Evolutionary conservation across 2,113 vertebrate genomes (phyloP).

Genomic region (Albula glossodonta): DNA sequence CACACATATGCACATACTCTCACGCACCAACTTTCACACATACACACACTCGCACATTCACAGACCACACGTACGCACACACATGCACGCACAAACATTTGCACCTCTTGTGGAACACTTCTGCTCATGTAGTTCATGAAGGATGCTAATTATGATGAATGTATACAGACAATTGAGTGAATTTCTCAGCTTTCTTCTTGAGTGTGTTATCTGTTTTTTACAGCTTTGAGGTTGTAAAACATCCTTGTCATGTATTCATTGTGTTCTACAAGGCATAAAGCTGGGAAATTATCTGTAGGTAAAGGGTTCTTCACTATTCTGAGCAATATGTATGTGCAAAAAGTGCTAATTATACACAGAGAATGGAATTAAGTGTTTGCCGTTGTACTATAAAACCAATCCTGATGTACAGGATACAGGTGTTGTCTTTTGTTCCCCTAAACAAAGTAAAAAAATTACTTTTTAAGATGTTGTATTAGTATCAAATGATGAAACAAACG

Average conservation of each 20-base stretch:
- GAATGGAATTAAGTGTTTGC: too few species aligned
- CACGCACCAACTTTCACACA: constrained; percentile 5
- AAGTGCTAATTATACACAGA: not conserved
- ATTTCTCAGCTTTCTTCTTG: constrained; percentile 18
- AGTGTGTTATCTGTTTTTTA: not conserved
- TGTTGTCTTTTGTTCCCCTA: not conserved
- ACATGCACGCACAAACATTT: constrained; percentile 19
- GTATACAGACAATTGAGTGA: constrained; percentile 30
- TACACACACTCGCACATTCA: constrained; percentile 18
- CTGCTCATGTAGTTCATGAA: constrained; percentile 46
- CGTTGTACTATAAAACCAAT: not conserved
- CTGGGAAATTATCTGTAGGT: not conserved
- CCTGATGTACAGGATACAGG: not conserved
- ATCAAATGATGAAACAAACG: not conserved
- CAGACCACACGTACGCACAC: constrained; percentile 17
- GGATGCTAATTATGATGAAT: constrained; percentile 48
- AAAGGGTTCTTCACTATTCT: not conserved
- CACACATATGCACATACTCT: constrained; percentile 17
- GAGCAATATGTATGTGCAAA: constrained; percentile 10
- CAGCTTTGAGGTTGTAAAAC: constrained; percentile 8
- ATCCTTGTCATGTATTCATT: not conserved
- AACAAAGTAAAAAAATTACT: not conserved
- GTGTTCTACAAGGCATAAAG: not conserved
- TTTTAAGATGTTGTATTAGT: not conserved
- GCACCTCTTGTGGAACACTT: constrained; percentile 12